Evolutionary conservation across 2,888 invertebrate species (phyloP), one percentile per base, ranked within the genome.

Genomic region (Ecliptopera silaceata): DNA sequence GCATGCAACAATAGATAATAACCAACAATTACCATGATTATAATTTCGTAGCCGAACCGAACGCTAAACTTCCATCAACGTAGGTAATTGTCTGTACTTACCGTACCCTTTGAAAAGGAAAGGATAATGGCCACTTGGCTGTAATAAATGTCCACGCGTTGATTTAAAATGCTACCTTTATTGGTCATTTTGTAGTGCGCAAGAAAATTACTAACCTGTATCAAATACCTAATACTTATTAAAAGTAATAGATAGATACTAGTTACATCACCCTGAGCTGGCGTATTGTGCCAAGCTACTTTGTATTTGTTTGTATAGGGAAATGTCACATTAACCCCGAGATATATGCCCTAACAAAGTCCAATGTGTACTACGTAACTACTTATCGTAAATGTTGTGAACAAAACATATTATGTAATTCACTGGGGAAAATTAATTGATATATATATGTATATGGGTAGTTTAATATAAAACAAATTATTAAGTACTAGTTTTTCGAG

Each of bases 31-130:
- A 56, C 43, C 38, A 31, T 48, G 43, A 39, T 55, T 53, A 47
- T 58, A 41, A 54, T 46, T 58, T 54, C 53, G 50, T 36, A 48
- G 47, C 43, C 22, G 44, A 51, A 51, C 55, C 41, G 18, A 51
- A 55, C 57, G 49, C 55, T 48, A 51, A 57, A 48, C 46, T 48
- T 39, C 45, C 51, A 62, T 58, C 61, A 56, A 22, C 49, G 52
- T 60, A 36, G 36, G 36, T 36, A 58, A 60, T 60, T 55, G 55
- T 20, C 22, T 5, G 50, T 32, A 57, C 49, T 53, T 53, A 54
- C 42, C 49, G 39, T 55, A 47, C 50, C 56, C 44, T 56, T 59
- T 56, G 41, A 55, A 55, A 52, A 52, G 38, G 50, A 38, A 50
- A 46, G 49, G 45, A 56, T 61, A 56, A 64, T 58, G 50, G 43